Conservation (phyloP, 2,888 invertebrate genomes). For the Pediacus dermestoides region DNA sequence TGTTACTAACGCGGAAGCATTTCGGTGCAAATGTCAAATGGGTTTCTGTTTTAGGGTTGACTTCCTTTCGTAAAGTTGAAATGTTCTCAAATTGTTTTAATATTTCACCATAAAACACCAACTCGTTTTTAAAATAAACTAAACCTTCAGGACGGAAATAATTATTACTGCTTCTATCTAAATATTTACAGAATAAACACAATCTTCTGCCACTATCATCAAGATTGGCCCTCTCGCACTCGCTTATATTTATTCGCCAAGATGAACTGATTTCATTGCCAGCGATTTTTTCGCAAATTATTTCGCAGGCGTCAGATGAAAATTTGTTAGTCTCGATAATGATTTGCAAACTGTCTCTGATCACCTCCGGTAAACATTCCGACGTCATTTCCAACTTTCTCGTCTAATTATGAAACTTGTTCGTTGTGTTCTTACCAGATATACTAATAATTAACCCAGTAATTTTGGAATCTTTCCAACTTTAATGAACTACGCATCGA, state of each 20-base stretch:
- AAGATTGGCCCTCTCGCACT: too few relatives aligned
- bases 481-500: too few relatives aligned
- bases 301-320: constrained; percentile 6
- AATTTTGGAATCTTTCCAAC: too few relatives aligned
- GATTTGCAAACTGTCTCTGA: constrained; percentile 12
- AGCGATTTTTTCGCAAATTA: constrained; percentile 4
- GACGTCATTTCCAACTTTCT: constrained; percentile 13
- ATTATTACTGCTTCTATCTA: background rate
- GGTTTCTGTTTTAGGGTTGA: background rate
- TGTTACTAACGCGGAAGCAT: constrained; percentile 13
- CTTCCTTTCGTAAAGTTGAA: too few relatives aligned
- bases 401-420: background rate
- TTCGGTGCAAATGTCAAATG: constrained; percentile 12
- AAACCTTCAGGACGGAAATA: constrained; percentile 10
- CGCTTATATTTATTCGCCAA: constrained; percentile 3
- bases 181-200: constrained; percentile 12
- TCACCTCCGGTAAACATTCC: constrained; percentile 16
- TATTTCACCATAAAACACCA: constrained; percentile 18
- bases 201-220: constrained; percentile 5
- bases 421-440: background rate
- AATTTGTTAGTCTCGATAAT: constrained; percentile 12
- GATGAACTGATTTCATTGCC: constrained; percentile 12
- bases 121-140: constrained; percentile 20
- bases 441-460: too few relatives aligned
- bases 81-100: constrained; percentile 12